Conservation (phyloP, 2,113 vertebrate species). For the Setophaga coronata region DNA sequence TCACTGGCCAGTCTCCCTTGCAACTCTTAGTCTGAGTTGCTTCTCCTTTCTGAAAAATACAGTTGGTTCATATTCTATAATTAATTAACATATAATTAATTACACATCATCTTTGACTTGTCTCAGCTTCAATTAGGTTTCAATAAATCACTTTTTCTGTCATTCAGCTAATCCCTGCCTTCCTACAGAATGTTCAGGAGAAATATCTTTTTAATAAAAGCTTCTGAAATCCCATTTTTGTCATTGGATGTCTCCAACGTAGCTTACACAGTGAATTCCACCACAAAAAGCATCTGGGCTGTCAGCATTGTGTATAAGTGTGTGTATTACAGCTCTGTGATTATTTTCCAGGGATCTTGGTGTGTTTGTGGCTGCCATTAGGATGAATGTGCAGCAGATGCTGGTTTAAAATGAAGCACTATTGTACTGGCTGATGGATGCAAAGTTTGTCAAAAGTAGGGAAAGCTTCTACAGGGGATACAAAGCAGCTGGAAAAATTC, state of each 20-base stretch:
- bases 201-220: slow-evolving; percentile 24
- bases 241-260: background rate
- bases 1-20: background rate
- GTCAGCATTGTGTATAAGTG: background rate
- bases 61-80: background rate
- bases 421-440: slow-evolving; percentile 35
- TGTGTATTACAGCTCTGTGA: background rate
- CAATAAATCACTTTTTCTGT: background rate
- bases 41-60: background rate
- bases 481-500: slow-evolving; percentile 35
- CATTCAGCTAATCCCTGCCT: background rate
- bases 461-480: slow-evolving; percentile 35
- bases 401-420: slow-evolving; percentile 28
- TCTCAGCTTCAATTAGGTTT: background rate
- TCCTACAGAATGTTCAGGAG: background rate
- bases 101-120: background rate
- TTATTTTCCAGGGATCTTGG: slow-evolving; percentile 47
- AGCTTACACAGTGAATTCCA: background rate
- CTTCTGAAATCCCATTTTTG: background rate
- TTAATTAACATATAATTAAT: background rate
- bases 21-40: background rate
- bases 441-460: slow-evolving; percentile 46
- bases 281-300: background rate
- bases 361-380: slow-evolving; percentile 20
- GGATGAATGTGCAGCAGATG: slow-evolving; percentile 44